Evolutionary conservation across 2,797 vertebrate genomes (phyloP).

Genomic region (Argya squamiceps): DNA sequence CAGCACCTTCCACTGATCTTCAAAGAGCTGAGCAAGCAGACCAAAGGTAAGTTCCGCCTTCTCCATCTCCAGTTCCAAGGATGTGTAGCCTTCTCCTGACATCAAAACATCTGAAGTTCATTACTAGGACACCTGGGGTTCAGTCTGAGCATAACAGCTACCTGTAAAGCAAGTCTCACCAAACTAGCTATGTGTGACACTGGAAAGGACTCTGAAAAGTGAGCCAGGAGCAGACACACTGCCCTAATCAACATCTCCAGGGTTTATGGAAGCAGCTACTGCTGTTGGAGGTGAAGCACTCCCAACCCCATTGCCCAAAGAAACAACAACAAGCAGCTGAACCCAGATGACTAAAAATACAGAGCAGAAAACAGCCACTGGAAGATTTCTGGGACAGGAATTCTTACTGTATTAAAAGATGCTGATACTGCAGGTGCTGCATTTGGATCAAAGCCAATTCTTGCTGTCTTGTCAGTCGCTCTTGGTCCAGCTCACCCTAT

Average conservation of each 20-base stretch:
- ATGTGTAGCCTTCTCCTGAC: neutral
- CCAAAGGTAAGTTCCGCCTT: neutral
- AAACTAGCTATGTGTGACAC: neutral
- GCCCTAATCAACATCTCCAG: neutral
- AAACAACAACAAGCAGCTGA: neutral
- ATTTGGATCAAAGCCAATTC: conserved; percentile 93
- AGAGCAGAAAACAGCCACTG: neutral
- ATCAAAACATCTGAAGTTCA: neutral
- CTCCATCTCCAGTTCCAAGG: neutral
- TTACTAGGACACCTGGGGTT: neutral
- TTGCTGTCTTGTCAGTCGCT: conserved; percentile 92
- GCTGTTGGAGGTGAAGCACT: neutral
- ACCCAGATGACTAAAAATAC: neutral
- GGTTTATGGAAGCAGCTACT: neutral
- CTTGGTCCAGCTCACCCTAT: conserved; percentile 92
- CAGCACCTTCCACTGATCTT: neutral
- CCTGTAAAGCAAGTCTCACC: neutral
- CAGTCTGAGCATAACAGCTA: neutral
- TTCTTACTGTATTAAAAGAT: conserved; percentile 91
- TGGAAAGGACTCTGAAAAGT: neutral
- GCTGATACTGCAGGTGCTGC: conserved; percentile 96
- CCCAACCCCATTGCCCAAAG: neutral
- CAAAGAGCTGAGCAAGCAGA: neutral
- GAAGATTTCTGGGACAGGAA: neutral
- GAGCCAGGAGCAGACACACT: neutral